Evolutionary conservation across 2,113 vertebrate genomes (phyloP).

Genomic region (Lepus europaeus): DNA sequence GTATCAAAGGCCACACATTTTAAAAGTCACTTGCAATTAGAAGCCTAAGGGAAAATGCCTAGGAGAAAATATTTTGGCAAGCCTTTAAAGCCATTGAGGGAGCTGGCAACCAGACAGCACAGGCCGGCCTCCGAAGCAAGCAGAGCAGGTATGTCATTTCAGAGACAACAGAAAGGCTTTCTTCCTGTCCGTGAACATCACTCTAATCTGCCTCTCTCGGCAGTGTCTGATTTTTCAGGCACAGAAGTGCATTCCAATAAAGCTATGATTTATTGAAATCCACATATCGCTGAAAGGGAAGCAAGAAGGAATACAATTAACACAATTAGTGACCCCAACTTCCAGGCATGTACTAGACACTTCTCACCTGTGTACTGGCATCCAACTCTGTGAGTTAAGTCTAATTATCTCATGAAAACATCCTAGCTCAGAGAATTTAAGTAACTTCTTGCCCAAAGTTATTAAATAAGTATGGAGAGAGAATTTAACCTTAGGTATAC

Average conservation of each 20-base stretch:
- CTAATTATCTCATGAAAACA: neutral
- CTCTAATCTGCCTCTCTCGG: neutral
- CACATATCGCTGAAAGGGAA: neutral
- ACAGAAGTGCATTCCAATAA: neutral
- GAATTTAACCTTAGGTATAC: neutral
- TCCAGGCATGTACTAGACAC: neutral
- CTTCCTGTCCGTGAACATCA: neutral
- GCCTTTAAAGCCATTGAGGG: conserved; percentile 59
- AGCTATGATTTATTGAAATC: neutral
- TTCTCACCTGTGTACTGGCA: neutral
- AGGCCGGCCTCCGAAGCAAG: conserved; percentile 10
- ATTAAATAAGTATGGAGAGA: neutral
- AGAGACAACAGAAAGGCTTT: neutral
- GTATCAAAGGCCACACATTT: conserved; percentile 81
- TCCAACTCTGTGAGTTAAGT: no score
- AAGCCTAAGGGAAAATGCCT: conserved; percentile 69
- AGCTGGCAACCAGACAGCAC: conserved; percentile 65
- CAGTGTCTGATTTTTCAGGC: neutral
- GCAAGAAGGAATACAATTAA: neutral
- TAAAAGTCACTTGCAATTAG: conserved; percentile 80
- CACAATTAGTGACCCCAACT: neutral
- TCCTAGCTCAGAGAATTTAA: neutral
- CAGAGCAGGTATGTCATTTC: conserved; percentile 63
- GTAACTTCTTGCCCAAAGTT: neutral
- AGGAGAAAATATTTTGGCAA: conserved; percentile 75